Conservation (phyloP, 2,888 invertebrate genomes). For the Lasioglossum zephyrum region DNA sequence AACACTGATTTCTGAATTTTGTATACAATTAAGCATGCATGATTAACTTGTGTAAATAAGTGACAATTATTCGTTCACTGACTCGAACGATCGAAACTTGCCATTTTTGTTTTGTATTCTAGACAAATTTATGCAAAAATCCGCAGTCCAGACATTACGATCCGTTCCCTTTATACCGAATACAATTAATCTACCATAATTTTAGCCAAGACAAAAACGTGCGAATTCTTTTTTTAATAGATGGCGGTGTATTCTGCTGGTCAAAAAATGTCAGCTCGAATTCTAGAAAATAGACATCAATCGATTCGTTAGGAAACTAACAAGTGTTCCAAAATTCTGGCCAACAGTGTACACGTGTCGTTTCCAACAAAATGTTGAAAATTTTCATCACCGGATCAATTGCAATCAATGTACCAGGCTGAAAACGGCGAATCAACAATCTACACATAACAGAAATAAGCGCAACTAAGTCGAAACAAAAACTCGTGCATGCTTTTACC, state of each 20-base stretch:
- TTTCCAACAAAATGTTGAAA: neutral
- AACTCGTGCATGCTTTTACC: neutral
- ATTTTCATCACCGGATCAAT: neutral
- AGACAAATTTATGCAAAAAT: neutral
- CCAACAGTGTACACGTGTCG: neutral
- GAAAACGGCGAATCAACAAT: neutral
- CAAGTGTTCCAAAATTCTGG: neutral
- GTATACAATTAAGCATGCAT: neutral
- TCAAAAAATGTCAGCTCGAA: neutral
- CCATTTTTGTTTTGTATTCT: neutral
- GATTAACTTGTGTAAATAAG: neutral
- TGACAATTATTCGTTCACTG: neutral
- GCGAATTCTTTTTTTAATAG: neutral
- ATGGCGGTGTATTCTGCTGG: neutral
- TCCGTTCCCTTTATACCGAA: neutral
- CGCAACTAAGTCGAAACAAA: neutral
- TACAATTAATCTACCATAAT: neutral
- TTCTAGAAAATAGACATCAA: neutral
- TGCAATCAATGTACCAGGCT: neutral
- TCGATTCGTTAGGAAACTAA: neutral
- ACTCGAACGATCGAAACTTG: neutral
- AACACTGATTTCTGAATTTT: neutral
- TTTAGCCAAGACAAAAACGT: neutral
- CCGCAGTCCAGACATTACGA: slow-evolving; percentile 6
- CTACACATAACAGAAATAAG: neutral